Base-by-base conservation (phyloP, 1,140 invertebrate genomes). In the Drosophila mayri region DNA sequence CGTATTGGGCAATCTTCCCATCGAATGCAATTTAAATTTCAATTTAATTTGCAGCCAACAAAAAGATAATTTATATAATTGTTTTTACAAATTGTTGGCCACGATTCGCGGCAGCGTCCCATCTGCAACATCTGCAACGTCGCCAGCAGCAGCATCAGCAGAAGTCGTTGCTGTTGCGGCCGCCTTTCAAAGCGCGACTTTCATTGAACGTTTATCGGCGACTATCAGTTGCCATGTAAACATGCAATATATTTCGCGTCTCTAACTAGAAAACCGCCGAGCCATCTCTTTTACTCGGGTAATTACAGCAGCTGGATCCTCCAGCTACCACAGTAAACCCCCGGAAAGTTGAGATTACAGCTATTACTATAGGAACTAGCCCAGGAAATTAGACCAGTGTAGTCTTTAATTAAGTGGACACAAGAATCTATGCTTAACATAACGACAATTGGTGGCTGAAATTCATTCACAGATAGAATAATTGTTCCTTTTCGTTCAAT, bases 1-100 rank as follows among this genome's bases (percentile, higher is more conserved):
- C 62, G 57, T 65, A 65, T 63, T 73, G 58, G 71, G 50, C 78
- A 72, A 86, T 86, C 83, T 72, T 65, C 14, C 20, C 35, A 52
- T 86, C 82, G 84, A 88, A 80, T 88, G 84, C 84, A 87, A 87
- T 88, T 87, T 88, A 85, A 90, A 90, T 90, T 90, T 90, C 85
- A 90, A 90, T 90, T 90, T 90, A 90, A 90, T 90, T 90, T 81
- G 78, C 70, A 70, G 55, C 63, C 70, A 76, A 76, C 81, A 79
- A 70, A 90, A 84, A 90, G 85, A 90, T 90, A 90, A 90, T 90
- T 90, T 90, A 81, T 90, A 90, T 90, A 90, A 90, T 90, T 90
- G 85, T 90, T 87, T 90, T 70, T 84, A 90, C 85, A 90, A 90
- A 90, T 90, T 90, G 81, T 70, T 78, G 83, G 78, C 85, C 86